phyloP scores from a whole-genome alignment of 1,140 invertebrate species.

The Zophobas morio region DNA sequence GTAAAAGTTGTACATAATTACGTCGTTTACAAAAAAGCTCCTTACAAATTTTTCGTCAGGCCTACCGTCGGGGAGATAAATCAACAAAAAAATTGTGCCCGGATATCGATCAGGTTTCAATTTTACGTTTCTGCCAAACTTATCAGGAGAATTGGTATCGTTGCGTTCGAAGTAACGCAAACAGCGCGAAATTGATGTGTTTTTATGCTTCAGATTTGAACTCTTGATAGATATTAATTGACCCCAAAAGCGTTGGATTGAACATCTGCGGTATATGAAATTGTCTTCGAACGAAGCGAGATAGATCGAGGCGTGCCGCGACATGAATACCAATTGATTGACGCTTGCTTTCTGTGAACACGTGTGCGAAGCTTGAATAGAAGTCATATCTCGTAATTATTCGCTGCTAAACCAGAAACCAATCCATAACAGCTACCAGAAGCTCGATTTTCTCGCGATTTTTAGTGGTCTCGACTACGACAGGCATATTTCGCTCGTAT shows the following conservation, averaged over 20 bases:
- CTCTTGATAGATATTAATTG: slow-evolving; percentile 29
- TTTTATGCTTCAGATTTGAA: slow-evolving; percentile 29
- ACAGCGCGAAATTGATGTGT: slow-evolving; percentile 27
- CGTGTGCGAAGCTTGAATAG: slow-evolving; percentile 1
- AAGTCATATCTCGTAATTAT: slow-evolving; percentile 14
- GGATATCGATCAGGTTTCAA: neutral
- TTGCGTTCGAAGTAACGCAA: slow-evolving; percentile 4
- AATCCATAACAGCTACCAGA: neutral
- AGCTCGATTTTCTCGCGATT: too few species aligned
- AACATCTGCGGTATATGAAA: slow-evolving; percentile 28
- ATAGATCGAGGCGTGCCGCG: slow-evolving; percentile 1
- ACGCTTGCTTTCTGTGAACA: slow-evolving; percentile 26
- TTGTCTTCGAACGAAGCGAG: slow-evolving; percentile 10
- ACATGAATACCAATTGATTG: slow-evolving; percentile 19
- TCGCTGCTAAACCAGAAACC: neutral
- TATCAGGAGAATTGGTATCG: neutral
- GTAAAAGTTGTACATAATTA: too few species aligned
- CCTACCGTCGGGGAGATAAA: too few species aligned
- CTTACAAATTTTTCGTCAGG: too few species aligned
- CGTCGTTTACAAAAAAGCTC: too few species aligned
- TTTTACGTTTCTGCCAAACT: neutral
- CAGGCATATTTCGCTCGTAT: too few species aligned
- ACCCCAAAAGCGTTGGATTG: slow-evolving; percentile 27
- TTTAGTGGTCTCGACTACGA: too few species aligned
- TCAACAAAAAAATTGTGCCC: neutral